Conservation (phyloP, 1,140 invertebrate genomes). For the Dufourea novaeangliae region DNA sequence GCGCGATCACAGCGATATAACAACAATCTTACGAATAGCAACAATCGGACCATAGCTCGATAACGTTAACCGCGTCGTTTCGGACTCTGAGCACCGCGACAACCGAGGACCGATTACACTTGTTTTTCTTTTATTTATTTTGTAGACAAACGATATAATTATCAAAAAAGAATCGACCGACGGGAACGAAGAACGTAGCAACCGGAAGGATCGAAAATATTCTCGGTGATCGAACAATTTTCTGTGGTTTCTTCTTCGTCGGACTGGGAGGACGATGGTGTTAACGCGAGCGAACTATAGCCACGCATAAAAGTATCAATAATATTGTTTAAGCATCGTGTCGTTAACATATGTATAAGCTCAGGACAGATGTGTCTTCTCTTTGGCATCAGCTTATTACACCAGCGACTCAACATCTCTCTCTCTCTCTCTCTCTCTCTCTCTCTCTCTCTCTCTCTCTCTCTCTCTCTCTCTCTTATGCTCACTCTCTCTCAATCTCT, state of each 20-base stretch:
- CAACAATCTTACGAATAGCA: constrained; percentile 82
- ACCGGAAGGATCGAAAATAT: neutral
- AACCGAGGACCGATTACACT: neutral
- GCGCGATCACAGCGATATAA: constrained; percentile 79
- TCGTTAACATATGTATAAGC: constrained; percentile 81
- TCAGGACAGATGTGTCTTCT: constrained; percentile 77
- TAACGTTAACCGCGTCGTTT: constrained; percentile 70
- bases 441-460: constrained; percentile 47
- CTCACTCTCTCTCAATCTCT: constrained; percentile 32
- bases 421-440: constrained; percentile 46
- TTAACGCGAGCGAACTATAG: constrained; percentile 74
- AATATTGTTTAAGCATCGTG: constrained; percentile 80
- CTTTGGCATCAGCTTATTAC: constrained; percentile 62
- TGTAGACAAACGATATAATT: neutral
- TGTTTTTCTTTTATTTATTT: neutral
- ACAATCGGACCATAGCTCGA: constrained; percentile 78
- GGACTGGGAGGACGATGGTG: constrained; percentile 52
- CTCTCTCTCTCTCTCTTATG: constrained; percentile 46
- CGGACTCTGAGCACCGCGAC: neutral
- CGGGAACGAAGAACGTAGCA: neutral
- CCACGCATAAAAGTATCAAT: constrained; percentile 81
- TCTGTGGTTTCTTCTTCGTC: neutral
- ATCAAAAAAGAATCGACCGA: constrained; percentile 20
- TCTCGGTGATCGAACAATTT: constrained; percentile 20
- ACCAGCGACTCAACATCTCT: constrained; percentile 56